Conservation (phyloP, 2,113 vertebrate genomes). For the Anthoscopus minutus region DNA sequence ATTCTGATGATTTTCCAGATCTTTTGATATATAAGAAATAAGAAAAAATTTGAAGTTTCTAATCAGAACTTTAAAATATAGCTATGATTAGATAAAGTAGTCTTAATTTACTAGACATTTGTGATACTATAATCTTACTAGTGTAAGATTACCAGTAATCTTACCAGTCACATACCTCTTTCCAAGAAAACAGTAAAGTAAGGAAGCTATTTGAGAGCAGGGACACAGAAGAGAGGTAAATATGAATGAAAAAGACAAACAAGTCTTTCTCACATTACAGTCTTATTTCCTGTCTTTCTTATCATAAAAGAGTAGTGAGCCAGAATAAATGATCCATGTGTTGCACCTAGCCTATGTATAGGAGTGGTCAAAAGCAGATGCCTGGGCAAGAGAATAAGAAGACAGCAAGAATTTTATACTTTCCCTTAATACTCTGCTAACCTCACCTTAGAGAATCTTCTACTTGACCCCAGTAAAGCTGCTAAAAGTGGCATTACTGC, state of each 20-base stretch:
- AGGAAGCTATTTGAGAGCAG: constrained; percentile 37
- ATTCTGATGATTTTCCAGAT: not conserved
- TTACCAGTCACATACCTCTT: constrained; percentile 36
- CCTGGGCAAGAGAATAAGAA: not conserved
- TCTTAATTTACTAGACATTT: not conserved
- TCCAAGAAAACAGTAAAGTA: constrained; percentile 52
- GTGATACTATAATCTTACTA: not conserved
- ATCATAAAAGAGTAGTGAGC: not conserved
- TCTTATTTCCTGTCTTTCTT: not conserved
- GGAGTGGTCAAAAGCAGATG: not conserved
- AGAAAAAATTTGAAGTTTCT: not conserved
- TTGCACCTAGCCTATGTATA: not conserved
- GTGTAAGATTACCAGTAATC: not conserved
- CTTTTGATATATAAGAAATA: not conserved
- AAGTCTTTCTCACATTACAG: not conserved
- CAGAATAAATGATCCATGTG: not conserved
- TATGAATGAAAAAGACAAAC: not conserved
- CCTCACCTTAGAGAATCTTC: not conserved
- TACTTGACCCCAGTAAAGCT: not conserved
- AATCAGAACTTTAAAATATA: not conserved
- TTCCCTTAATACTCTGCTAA: not conserved
- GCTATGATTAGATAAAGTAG: not conserved
- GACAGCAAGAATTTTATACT: not conserved
- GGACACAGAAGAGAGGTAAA: constrained; percentile 25
- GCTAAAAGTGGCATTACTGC: not conserved